Conservation (phyloP, 2,113 vertebrate species). For the Galemys pyrenaicus region DNA sequence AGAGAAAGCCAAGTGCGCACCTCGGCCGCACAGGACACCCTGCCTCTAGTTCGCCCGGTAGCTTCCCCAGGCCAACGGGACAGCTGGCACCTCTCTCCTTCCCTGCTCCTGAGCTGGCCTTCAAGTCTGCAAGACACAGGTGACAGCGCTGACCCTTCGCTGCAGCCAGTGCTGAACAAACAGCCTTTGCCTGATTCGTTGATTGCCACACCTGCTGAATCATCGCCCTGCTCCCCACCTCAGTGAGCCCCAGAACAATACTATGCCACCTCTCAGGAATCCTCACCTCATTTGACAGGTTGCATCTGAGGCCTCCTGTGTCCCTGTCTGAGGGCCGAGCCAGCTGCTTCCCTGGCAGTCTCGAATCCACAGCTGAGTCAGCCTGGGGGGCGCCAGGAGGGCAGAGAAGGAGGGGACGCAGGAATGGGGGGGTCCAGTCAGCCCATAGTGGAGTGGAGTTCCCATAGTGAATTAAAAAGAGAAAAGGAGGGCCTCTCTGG, state of each 20-base stretch:
- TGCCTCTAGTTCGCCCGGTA: not conserved
- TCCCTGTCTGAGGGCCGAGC: not conserved
- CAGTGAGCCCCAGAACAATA: not conserved
- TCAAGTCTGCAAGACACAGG: not conserved
- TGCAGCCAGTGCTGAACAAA: not conserved
- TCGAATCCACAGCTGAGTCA: not conserved
- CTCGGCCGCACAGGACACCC: not conserved
- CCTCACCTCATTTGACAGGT: not conserved
- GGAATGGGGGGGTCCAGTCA: fast-evolving
- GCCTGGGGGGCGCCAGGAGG: no score
- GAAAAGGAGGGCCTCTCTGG: not conserved
- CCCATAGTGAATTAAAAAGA: not conserved
- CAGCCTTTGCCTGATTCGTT: not conserved
- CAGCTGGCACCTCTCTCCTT: not conserved
- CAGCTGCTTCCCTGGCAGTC: not conserved
- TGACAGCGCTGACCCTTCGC: not conserved
- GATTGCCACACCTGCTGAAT: no score
- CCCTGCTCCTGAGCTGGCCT: not conserved
- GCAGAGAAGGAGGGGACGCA: no score
- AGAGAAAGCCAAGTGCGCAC: not conserved
- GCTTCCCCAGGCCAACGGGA: not conserved
- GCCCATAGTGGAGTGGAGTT: not conserved
- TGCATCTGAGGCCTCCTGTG: not conserved
- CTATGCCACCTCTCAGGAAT: not conserved
- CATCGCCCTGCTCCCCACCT: no score